Base-by-base conservation (phyloP, 2,113 vertebrate genomes). In the Notarius quadriscutis region DNA sequence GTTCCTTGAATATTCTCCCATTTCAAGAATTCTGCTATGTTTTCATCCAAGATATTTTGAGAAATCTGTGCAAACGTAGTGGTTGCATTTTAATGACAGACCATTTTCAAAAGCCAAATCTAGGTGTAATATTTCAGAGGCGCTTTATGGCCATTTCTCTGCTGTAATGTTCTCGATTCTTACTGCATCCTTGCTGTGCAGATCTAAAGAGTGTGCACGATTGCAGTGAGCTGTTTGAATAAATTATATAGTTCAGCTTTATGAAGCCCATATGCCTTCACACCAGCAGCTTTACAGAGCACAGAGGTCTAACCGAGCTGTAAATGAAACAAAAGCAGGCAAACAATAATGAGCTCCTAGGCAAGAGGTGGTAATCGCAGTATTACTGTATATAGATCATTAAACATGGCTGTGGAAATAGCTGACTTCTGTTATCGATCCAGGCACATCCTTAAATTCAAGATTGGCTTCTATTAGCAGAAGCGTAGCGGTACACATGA, bases 281-380 rank as follows among this genome's bases (percentile, higher is more conserved):
- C 77, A 83, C 85, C 51, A 63, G 89, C 88, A 79, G 14, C 89
- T 85, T 88, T 84, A 86, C 81, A 11, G 81, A 78, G 85, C 83
- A 25, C 25, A 50, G 82, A 81, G 55, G 85, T 58, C 92, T 91
- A 86, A 90, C 92, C 93, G 93, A 94, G 93, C 77, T 93, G 93
- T 91, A 94, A 95, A 94, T 95, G 90, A 93, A 94, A 94, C 88
- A 91, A 93, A 91, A 87, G 92, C 25, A 88, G 89, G 85, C 87
- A 89, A 90, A 92, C 87, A 89, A 91, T 94, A 94, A 93, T 91
- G 89, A 92, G 89, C 80, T 89, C 9, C 80, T 90, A 92, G 90
- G 89, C 87, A 92, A 89, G 92, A 89, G 74, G 75, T 55, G 67
- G 82, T 84, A 81, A 83, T 86, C 63, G 25, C 81, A 51, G 50